Evolutionary conservation across 2,797 vertebrate species (phyloP), one percentile per base, ranked within the genome.

Genomic region (Dallia pectoralis): DNA sequence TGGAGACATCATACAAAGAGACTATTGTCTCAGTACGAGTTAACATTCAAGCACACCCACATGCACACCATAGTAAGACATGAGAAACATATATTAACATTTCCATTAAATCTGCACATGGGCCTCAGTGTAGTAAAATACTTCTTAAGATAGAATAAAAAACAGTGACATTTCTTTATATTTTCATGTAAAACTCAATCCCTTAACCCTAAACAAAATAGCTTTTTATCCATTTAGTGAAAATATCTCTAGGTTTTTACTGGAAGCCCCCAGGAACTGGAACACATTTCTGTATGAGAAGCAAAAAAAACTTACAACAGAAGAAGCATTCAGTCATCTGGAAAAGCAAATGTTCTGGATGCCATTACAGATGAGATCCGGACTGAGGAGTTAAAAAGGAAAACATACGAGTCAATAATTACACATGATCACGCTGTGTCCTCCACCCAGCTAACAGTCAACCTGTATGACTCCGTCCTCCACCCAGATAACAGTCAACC

Each of bases 91-190:
- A 94, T 95, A 95, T 96, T 95, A 96, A 94, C 93, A 94, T 95
- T 95, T 96, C 93, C 93, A 95, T 95, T 95, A 95, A 93, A 93
- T 93, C 93, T 94, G 92, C 93, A 95, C 90, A 94, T 90, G 93
- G 89, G 91, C 89, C 90, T 91, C 90, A 87, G 87, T 88, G 92
- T 92, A 93, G 88, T 91, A 91, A 92, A 92, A 93, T 90, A 91
- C 68, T 75, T 86, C 82, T 82, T 86, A 85, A 82, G 80, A 87
- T 80, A 47, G 76, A 32, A 87, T 81, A 84, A 80, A 90, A 87
- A 80, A 61, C 78, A 86, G 85, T 73, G 76, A 77, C 75, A 74
- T 80, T 84, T 85, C 81, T 72, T 82, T 83, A 69, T 72, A 75
- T 77, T 74, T 67, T 77, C 76, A 67, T 72, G 84, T 69, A 88